Evolutionary conservation across 30 jellyfish, hydroid and myxozoan genomes (phyloP).

Genomic region (Mastigias papua): DNA sequence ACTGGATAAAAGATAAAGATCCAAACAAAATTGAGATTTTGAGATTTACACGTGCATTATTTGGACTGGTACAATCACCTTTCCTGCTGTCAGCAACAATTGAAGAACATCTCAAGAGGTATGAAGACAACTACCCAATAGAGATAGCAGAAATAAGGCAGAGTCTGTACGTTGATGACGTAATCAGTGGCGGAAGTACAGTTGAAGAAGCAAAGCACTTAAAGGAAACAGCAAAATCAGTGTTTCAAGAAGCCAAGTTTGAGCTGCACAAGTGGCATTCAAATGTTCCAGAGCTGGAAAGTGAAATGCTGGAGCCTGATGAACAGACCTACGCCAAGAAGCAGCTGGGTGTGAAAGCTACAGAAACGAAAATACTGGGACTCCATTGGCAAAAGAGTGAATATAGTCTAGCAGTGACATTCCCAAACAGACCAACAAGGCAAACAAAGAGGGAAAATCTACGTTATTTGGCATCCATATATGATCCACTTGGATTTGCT

Average conservation of each 20-base stretch:
- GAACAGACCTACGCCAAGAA: conserved; percentile 62
- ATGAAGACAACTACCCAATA: conserved; percentile 33
- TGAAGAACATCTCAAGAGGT: conserved; percentile 46
- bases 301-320: background rate
- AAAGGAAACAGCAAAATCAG: conserved; percentile 34
- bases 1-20: conserved; percentile 30
- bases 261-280: too few species aligned
- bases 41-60: conserved; percentile 60
- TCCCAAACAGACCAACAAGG: conserved; percentile 47
- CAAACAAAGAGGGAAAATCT: conserved; percentile 75
- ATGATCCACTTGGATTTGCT: conserved; percentile 75
- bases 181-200: conserved; percentile 50
- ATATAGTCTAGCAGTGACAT: conserved; percentile 48
- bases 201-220: conserved; percentile 32
- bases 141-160: conserved; percentile 44
- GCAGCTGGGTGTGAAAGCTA: conserved; percentile 60
- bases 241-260: conserved; percentile 59
- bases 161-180: conserved; percentile 79
- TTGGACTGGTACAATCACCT: conserved; percentile 79
- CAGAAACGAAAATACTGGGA: conserved; percentile 74
- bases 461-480: conserved; percentile 66
- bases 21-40: conserved; percentile 23
- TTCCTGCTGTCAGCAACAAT: conserved; percentile 70
- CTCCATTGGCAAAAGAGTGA: conserved; percentile 59
- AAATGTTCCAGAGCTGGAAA: conserved; percentile 66